Conservation (phyloP, 2,888 invertebrate genomes). For the Drosophila anceps region DNA sequence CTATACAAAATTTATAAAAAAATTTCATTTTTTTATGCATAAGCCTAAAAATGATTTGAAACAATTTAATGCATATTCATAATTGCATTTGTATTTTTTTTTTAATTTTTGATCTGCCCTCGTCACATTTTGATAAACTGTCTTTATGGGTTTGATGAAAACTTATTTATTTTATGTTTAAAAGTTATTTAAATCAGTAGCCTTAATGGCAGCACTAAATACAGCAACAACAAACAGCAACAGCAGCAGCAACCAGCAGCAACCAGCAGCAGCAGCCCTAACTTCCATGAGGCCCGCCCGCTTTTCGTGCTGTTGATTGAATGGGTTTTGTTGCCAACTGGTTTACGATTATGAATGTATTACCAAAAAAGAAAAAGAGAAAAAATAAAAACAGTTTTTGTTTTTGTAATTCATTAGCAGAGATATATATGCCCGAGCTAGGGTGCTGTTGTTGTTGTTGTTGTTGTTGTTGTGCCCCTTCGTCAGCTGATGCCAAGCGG, state of each 20-base stretch:
- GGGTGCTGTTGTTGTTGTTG: conserved; percentile 18
- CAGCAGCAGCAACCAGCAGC: background rate
- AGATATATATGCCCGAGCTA: conserved; percentile 24
- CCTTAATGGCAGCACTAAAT: conserved; percentile 4
- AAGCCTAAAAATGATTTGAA: background rate
- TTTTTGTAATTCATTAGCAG: conserved; percentile 50
- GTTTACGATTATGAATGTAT: conserved; percentile 44
- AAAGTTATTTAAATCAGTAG: conserved; percentile 27
- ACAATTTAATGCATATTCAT: background rate
- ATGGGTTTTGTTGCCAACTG: conserved; percentile 42
- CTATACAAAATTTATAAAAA: background rate
- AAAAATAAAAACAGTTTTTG: background rate
- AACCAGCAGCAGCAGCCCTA: conserved; percentile 14
- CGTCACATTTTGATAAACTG: conserved; percentile 33
- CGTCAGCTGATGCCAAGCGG: conserved; percentile 50
- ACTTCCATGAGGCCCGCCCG: conserved; percentile 22
- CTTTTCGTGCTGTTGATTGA: conserved; percentile 56
- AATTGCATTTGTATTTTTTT: background rate
- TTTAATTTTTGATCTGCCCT: conserved; percentile 12
- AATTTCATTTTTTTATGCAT: background rate
- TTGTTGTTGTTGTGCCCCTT: conserved; percentile 35
- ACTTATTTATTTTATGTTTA: conserved; percentile 2
- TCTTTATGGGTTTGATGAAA: conserved; percentile 23
- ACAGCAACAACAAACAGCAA: conserved; percentile 6
- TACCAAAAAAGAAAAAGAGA: conserved; percentile 30